Conservation (phyloP, 2,113 vertebrate species). For the Menura novaehollandiae region DNA sequence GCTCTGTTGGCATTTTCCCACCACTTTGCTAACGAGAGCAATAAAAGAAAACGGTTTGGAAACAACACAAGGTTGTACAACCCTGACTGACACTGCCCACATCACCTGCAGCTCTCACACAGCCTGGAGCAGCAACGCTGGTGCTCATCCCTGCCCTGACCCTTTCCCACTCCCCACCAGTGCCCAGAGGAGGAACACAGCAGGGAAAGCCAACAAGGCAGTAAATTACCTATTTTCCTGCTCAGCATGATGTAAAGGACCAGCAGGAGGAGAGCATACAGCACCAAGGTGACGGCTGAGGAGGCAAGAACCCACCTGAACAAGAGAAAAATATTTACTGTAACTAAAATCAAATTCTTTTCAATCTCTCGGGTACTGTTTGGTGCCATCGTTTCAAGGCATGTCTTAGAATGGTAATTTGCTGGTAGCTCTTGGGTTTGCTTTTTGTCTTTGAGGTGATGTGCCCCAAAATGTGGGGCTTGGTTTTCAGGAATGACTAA, state of each 20-base stretch:
- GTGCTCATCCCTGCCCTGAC: not conserved
- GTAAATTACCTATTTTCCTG: slow-evolving; percentile 57
- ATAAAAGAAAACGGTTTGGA: not conserved
- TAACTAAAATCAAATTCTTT: not conserved
- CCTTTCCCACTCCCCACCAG: accelerated
- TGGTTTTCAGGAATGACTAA: not conserved
- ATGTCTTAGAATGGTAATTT: accelerated
- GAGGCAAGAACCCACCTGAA: slow-evolving; percentile 31
- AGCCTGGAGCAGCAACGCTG: not conserved
- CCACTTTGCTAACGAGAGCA: not conserved
- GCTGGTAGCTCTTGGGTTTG: not conserved
- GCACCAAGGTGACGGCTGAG: not conserved
- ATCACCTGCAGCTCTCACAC: accelerated
- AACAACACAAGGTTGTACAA: accelerated
- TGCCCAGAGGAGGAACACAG: not conserved
- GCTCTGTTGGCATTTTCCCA: not conserved
- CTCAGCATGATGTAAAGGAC: slow-evolving; percentile 24
- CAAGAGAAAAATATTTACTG: not conserved
- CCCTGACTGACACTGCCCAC: accelerated
- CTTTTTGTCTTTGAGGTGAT: accelerated
- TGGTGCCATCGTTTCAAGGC: not conserved
- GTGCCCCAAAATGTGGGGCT: not conserved
- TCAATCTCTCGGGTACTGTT: accelerated
- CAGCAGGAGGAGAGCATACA: not conserved
- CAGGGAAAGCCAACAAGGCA: not conserved